Percentiles rank a stretch among this genome's conserved stretches.
These are phyloP conservation scores for Zelostemma sp. DNA, from an alignment of 1,140 invertebrate species.

Conservation along the genomic window DNA sequence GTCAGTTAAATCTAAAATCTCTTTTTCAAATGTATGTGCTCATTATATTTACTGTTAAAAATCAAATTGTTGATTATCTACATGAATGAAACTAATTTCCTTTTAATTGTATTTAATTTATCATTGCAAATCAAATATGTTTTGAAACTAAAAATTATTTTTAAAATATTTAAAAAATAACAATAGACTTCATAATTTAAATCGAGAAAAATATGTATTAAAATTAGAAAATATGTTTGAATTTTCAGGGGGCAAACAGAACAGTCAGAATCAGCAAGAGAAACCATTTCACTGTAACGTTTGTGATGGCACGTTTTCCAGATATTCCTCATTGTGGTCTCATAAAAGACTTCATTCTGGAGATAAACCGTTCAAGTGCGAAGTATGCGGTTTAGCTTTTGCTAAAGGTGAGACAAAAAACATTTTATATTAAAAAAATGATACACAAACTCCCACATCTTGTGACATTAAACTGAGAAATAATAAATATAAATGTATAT, in stretches of 20 bases:
- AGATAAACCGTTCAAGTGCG: conserved; percentile 92
- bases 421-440: conserved; percentile 10
- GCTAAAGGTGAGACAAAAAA: conserved; percentile 77
- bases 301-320: conserved; percentile 85
- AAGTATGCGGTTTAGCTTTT: conserved; percentile 93
- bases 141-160: too few relatives aligned
- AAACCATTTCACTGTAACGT: conserved; percentile 91
- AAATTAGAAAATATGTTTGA: conserved; percentile 27
- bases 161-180: conserved; percentile 8
- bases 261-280: conserved; percentile 75
- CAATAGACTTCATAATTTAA: background rate
- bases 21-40: too few relatives aligned
- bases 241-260: conserved; percentile 68
- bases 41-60: too few relatives aligned
- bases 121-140: too few relatives aligned
- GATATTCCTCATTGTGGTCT: conserved; percentile 88
- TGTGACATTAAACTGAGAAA: too few relatives aligned
- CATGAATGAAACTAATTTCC: too few relatives aligned
- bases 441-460: too few relatives aligned
- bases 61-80: conserved; percentile 5
- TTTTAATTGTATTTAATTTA: too few relatives aligned
- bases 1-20: too few relatives aligned
- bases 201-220: background rate
- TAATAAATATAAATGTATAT: too few relatives aligned
- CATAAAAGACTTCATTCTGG: conserved; percentile 88